These are phyloP conservation scores for Lordiphosa andalusiaca DNA, from an alignment of 2,888 invertebrate species.

Conservation along the genomic window DNA sequence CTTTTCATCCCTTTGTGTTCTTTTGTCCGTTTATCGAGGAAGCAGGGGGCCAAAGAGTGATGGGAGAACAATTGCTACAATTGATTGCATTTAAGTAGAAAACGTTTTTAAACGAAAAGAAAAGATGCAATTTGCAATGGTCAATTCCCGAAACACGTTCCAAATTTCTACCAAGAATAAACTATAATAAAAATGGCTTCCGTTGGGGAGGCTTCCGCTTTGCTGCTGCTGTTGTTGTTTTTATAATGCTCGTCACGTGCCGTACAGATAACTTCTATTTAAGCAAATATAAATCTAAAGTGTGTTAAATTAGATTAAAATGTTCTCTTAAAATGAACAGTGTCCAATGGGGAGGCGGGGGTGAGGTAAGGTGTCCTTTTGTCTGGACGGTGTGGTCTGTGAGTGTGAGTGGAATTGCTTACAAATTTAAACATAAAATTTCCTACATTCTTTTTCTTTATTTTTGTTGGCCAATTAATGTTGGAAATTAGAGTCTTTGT, in stretches of 20 bases:
- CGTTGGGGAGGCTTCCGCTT: constrained; percentile 25
- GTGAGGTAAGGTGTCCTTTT: background rate
- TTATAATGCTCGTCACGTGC: constrained; percentile 64
- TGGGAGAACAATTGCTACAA: constrained; percentile 39
- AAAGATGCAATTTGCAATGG: constrained; percentile 27
- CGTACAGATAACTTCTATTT: constrained; percentile 72
- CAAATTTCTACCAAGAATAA: constrained; percentile 43
- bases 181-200: constrained; percentile 69
- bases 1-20: background rate
- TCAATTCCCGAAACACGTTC: constrained; percentile 31
- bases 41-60: background rate
- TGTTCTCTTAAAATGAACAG: constrained; percentile 64
- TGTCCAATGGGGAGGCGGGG: constrained; percentile 22
- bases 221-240: constrained; percentile 19
- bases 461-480: constrained; percentile 29
- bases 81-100: constrained; percentile 68
- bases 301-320: constrained; percentile 75
- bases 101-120: constrained; percentile 39
- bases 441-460: background rate
- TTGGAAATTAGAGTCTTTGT: constrained; percentile 20
- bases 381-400: constrained; percentile 3
- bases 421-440: constrained; percentile 8
- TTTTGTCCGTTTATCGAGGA: constrained; percentile 2
- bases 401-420: constrained; percentile 11
- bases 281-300: constrained; percentile 76